phyloP scores from a whole-genome alignment of 2,797 vertebrate genomes.

The Eulemur rubriventer region DNA sequence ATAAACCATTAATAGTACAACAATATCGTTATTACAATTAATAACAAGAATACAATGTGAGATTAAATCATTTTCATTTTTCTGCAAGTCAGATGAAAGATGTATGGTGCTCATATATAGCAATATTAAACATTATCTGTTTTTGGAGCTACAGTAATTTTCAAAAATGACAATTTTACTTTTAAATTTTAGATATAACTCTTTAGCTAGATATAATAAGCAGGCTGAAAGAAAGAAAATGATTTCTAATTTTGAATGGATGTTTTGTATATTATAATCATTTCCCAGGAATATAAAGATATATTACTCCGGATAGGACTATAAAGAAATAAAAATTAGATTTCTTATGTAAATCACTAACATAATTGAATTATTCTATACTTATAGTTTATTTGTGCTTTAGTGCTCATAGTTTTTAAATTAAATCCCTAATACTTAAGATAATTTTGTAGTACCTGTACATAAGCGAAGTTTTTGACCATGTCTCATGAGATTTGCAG shows the following conservation, averaged over 20 bases:
- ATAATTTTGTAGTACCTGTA: not conserved
- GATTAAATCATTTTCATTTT: not conserved
- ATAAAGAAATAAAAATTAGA: not conserved
- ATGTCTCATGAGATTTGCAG: constrained; percentile 41
- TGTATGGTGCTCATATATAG: not conserved
- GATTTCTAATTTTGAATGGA: not conserved
- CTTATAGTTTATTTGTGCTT: not conserved
- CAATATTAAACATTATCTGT: not conserved
- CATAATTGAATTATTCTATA: not conserved
- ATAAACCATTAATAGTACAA: not conserved
- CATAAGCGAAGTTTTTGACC: not conserved
- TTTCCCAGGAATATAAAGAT: not conserved
- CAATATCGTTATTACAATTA: not conserved
- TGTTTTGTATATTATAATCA: not conserved
- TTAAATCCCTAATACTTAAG: constrained; percentile 49
- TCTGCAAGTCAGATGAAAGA: not conserved
- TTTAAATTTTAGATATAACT: not conserved
- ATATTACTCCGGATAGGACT: not conserved
- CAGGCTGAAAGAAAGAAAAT: not conserved
- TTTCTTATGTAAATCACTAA: constrained; percentile 5
- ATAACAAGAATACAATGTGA: not conserved
- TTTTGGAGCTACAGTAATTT: not conserved
- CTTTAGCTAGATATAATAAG: not conserved
- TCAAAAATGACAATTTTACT: not conserved
- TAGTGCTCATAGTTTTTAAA: not conserved